Evolutionary conservation across 2,888 invertebrate genomes (phyloP), one percentile per base, ranked within the genome.

Genomic region (Napeogenes inachia): DNA sequence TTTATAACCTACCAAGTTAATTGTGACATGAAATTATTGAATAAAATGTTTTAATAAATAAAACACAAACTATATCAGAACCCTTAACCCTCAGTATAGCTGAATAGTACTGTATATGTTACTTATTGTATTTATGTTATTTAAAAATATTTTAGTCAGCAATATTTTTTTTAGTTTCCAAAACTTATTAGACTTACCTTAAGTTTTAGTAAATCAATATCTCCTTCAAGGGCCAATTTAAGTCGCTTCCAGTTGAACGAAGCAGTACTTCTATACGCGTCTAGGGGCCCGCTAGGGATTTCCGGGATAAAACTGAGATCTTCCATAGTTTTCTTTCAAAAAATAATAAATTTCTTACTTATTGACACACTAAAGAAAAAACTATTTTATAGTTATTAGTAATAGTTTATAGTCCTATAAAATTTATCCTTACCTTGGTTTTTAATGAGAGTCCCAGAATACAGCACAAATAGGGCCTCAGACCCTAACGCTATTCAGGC

Each of bases 161-260:
- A 30, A 50, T 30, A 50, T 50, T 30, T 47, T 21, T 30, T 6
- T 30, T 0, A 50, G 3, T 30, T 50, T 21, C 35, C 4, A 47
- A 46, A 35, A 13, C 13, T 33, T 46, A 13, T 13, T 13, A 47
- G 56, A 57, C 80, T 85, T 82, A 97, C 98, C 93, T 97, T 96
- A 64, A 94, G 92, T 78, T 93, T 92, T 45, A 97, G 82, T 66
- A 93, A 87, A 57, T 95, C 94, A 60, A 90, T 80, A 75, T 95
- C 94, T 68, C 95, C 95, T 79, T 97, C 96, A 65, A 98, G 89
- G 60, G 95, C 92, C 54, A 96, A 78, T 78, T 95, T 95, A 82
- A 98, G 91, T 67, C 93, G 92, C 83, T 96, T 97, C 97, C 97
- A 98, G 79, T 97, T 93, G 75, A 98, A 98, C 13, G 94, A 93